Conservation (phyloP, 1,140 invertebrate species). For the Drosophila seguyi region DNA sequence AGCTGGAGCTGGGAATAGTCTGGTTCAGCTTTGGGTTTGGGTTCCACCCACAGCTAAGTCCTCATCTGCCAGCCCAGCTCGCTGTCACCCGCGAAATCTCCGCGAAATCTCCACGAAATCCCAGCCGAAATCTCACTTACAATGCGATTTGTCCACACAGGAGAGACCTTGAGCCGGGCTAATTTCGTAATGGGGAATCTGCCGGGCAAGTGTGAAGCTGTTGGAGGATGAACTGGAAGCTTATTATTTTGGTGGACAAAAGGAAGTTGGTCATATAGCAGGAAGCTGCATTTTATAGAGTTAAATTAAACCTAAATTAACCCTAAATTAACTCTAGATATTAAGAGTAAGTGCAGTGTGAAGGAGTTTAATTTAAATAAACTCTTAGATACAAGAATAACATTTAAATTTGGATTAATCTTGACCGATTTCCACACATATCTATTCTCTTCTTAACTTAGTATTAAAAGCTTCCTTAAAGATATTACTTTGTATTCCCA, state of each 20-base stretch:
- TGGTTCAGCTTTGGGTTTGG: neutral
- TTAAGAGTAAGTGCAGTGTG: neutral
- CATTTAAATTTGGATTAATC: too few relatives aligned
- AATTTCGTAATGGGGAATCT: conserved; percentile 29
- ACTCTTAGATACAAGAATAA: too few relatives aligned
- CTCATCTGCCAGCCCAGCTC: neutral
- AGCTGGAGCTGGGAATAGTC: neutral
- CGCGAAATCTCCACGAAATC: conserved; percentile 51
- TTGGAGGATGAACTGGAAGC: conserved; percentile 1
- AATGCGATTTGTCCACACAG: conserved; percentile 40
- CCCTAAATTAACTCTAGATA: neutral
- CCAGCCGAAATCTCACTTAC: conserved; percentile 36
- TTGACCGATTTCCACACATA: too few relatives aligned
- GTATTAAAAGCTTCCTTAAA: too few relatives aligned
- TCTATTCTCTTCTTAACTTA: too few relatives aligned
- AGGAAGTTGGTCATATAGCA: neutral
- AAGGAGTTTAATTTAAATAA: too few relatives aligned
- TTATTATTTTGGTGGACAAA: neutral
- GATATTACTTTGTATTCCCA: too few relatives aligned
- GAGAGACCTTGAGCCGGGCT: conserved; percentile 23
- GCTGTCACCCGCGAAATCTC: conserved; percentile 41
- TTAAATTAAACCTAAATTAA: neutral
- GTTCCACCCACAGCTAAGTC: neutral
- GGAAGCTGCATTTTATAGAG: neutral
- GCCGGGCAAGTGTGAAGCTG: conserved; percentile 10